phyloP scores from a whole-genome alignment of 1,140 invertebrate species.

The Drosophila nikananu region DNA sequence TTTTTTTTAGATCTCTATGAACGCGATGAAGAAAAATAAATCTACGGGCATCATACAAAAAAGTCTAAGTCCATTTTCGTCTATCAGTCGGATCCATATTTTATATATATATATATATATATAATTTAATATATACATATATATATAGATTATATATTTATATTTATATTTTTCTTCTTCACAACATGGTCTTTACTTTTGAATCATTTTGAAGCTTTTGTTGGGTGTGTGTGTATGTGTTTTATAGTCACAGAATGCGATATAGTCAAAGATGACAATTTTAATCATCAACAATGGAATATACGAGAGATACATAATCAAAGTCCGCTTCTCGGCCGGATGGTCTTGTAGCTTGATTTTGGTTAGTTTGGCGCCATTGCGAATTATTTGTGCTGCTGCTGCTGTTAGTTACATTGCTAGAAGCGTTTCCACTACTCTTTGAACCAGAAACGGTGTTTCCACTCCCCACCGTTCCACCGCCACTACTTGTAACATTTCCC shows the following conservation, averaged over 20 bases:
- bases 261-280: conserved; percentile 43
- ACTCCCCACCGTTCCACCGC: conserved; percentile 25
- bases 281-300: conserved; percentile 84
- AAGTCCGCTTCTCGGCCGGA: conserved; percentile 79
- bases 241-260: conserved; percentile 54
- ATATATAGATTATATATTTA: not conserved
- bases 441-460: conserved; percentile 17
- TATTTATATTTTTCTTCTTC: conserved; percentile 25
- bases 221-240: conserved; percentile 41
- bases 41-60: conserved; percentile 75
- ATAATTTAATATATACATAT: not conserved
- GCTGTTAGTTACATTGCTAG: conserved; percentile 36
- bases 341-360: conserved; percentile 76
- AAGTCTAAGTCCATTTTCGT: conserved; percentile 79
- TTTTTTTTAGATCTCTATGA: conserved; percentile 67
- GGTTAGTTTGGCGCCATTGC: conserved; percentile 72
- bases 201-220: conserved; percentile 62
- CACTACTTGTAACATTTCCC: conserved; percentile 32
- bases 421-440: conserved; percentile 39
- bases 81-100: conserved; percentile 75
- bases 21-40: conserved; percentile 78
- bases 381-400: conserved; percentile 53
- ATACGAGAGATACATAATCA: conserved; percentile 84
- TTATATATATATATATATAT: conserved; percentile 15
- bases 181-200: conserved; percentile 63